Evolutionary conservation across 2,888 invertebrate species (phyloP).

Genomic region (Andrena bicolor): DNA sequence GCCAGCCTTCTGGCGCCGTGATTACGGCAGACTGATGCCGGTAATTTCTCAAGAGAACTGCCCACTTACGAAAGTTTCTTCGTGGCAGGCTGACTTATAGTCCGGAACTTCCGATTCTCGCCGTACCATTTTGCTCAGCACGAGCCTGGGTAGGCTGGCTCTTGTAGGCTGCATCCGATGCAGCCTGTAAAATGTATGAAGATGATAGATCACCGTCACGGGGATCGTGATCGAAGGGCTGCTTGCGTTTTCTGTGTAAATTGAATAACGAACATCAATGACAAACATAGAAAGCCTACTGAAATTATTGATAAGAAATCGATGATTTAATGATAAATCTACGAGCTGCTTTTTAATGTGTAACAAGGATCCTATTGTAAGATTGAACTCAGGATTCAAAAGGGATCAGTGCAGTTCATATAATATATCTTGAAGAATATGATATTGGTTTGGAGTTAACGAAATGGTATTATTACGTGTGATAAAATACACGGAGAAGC

Average conservation of each 20-base stretch:
- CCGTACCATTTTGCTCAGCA: slow-evolving; percentile 20
- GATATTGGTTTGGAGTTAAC: too few species aligned
- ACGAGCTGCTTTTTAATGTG: too few species aligned
- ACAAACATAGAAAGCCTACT: too few species aligned
- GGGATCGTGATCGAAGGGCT: slow-evolving; percentile 2
- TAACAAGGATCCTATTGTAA: too few species aligned
- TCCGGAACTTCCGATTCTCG: slow-evolving; percentile 64
- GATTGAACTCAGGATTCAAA: too few species aligned
- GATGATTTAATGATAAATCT: too few species aligned
- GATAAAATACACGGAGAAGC: too few species aligned
- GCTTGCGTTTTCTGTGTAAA: background rate
- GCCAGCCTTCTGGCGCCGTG: slow-evolving; percentile 65
- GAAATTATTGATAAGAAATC: too few species aligned
- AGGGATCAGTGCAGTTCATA: too few species aligned
- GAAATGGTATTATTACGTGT: too few species aligned
- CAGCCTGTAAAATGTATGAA: too few species aligned
- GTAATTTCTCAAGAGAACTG: slow-evolving; percentile 77
- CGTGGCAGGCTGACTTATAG: slow-evolving; percentile 64
- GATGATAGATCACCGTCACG: slow-evolving; percentile 4
- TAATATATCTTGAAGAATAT: too few species aligned
- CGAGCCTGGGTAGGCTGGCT: slow-evolving; percentile 1
- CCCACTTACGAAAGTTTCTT: slow-evolving; percentile 74
- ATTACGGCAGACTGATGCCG: slow-evolving; percentile 78
- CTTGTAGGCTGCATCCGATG: slow-evolving; percentile 16
- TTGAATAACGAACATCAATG: background rate